Conservation (phyloP, 2,797 vertebrate genomes). For the Lemur catta region DNA sequence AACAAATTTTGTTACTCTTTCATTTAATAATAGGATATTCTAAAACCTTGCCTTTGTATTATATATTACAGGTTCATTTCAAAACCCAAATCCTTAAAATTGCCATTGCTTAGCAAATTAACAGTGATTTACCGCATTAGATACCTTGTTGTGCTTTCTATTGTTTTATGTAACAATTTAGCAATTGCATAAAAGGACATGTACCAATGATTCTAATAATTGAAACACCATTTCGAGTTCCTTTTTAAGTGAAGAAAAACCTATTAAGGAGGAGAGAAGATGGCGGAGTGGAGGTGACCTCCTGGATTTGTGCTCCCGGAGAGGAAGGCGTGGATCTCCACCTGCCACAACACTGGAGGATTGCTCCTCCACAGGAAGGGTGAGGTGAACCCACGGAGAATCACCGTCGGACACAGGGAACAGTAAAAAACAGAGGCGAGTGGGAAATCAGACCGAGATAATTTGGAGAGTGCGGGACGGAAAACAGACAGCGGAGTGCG, state of each 20-base stretch:
- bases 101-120: constrained; percentile 24
- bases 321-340: too few species aligned
- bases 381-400: too few species aligned
- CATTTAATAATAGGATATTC: constrained; percentile 5
- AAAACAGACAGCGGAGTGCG: too few species aligned
- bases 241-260: constrained; percentile 10
- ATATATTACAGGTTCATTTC: not conserved
- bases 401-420: too few species aligned
- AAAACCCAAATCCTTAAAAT: constrained; percentile 28
- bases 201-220: not conserved
- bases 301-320: too few species aligned
- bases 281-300: too few species aligned
- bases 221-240: not conserved
- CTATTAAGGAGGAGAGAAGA: too few species aligned
- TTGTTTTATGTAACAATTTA: not conserved
- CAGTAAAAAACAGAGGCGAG: too few species aligned
- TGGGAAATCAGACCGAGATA: too few species aligned
- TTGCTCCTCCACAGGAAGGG: too few species aligned
- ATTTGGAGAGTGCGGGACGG: too few species aligned
- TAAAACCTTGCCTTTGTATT: not conserved
- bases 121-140: not conserved
- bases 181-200: not conserved
- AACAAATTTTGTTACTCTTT: not conserved
- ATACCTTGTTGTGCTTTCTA: not conserved
- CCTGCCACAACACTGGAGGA: too few species aligned